Evolutionary conservation across 2,113 vertebrate genomes (phyloP), one percentile per base, ranked within the genome.

Genomic region (Calidris pugnax): DNA sequence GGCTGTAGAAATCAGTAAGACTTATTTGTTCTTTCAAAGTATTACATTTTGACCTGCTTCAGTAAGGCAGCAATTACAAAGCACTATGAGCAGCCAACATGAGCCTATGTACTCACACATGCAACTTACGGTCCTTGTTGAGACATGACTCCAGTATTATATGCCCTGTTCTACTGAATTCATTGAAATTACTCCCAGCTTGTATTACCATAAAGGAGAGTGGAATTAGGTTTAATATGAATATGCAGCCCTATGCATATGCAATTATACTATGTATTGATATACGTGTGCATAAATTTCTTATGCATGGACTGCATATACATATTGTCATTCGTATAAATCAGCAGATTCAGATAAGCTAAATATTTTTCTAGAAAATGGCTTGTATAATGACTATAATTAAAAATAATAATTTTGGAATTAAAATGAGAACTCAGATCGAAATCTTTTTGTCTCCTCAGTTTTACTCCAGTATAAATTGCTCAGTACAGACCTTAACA

Each of bases 121-220:
- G 45, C 39, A 86, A 67, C 73, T 62, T 39, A 56, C 0, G 1
- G 50, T 56, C 90, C 82, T 67, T 94, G 85, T 72, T 92, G 67
- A 86, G 92, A 90, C 87, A 77, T 26, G 90, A 93, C 80, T 94
- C 57, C n/a, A 45, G 28, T 27, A 32, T 71, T 89, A 50, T 22
- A 71, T 50, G 28, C 39, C 56, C 81, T 24, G 14, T 80, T 92
- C 82, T 92, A 66, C 86, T 57, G 53, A 92, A 90, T 59, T 78
- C 39, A 89, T 56, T 85, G 92, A 93, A 93, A 89, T 72, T 30
- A 63, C 33, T 93, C 79, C 68, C 68, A 94, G 80, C 30, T 88
- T 55, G 2, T 8, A 91, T 89, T 92, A 81, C 68, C 77, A 92
- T 79, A 94, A 94, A 75, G 51, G 68, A 96, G 60, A 96, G 75